Conservation (phyloP, 2,113 vertebrate species). For the Colossoma macropomum region DNA sequence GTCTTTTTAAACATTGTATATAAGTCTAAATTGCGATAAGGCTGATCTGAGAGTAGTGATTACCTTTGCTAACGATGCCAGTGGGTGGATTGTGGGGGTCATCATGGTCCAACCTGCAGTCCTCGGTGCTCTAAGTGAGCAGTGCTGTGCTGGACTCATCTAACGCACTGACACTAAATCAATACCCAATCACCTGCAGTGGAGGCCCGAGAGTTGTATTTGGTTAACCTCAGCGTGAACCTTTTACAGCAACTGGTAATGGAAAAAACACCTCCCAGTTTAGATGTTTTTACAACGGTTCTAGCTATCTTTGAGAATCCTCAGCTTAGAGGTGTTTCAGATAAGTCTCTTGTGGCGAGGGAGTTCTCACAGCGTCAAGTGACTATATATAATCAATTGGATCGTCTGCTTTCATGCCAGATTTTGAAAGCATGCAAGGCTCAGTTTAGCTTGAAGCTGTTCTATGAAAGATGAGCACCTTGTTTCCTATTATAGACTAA, state of each 20-base stretch:
- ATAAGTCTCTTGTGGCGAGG: neutral
- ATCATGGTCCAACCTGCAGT: slow-evolving; percentile 10
- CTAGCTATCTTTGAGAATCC: neutral
- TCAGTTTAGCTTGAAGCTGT: slow-evolving; percentile 15
- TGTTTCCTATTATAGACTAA: neutral
- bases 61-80: slow-evolving; percentile 44
- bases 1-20: neutral
- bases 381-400: slow-evolving; percentile 19
- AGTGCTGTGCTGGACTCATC: slow-evolving; percentile 47
- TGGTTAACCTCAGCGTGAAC: slow-evolving; percentile 59
- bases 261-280: neutral
- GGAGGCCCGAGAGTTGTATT: slow-evolving; percentile 52
- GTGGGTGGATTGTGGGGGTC: slow-evolving; percentile 40
- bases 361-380: neutral
- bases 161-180: slow-evolving; percentile 63
- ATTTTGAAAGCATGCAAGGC: neutral
- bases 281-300: slow-evolving; percentile 6
- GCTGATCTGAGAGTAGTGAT: neutral
- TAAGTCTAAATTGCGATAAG: neutral
- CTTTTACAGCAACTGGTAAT: slow-evolving; percentile 50
- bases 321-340: neutral
- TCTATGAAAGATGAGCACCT: neutral
- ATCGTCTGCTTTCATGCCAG: slow-evolving; percentile 6
- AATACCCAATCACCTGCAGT: slow-evolving; percentile 69
- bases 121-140: slow-evolving; percentile 42